Evolutionary conservation across 1,140 invertebrate genomes (phyloP).

Genomic region (Drosophila insularis): DNA sequence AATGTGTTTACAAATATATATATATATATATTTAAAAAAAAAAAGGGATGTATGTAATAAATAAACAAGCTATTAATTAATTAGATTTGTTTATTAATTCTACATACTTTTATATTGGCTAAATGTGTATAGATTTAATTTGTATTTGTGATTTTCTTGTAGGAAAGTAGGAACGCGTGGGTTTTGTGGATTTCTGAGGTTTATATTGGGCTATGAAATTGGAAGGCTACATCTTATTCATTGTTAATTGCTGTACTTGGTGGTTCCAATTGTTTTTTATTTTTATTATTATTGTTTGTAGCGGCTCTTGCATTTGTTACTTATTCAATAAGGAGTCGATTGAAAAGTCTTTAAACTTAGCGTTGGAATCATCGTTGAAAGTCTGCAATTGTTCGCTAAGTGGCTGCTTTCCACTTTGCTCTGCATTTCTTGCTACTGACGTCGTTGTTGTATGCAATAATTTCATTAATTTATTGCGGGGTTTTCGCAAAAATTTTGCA

Average conservation of each 20-base stretch:
- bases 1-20: constrained; percentile 53
- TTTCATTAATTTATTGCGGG: constrained; percentile 74
- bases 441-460: constrained; percentile 40
- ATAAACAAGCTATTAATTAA: constrained; percentile 66
- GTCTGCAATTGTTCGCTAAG: constrained; percentile 33
- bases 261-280: too few relatives aligned
- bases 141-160: constrained; percentile 17
- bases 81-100: constrained; percentile 44
- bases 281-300: constrained; percentile 11
- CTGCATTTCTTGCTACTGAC: constrained; percentile 9
- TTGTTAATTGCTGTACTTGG: constrained; percentile 8
- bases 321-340: constrained; percentile 81
- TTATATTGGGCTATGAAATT: constrained; percentile 64
- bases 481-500: constrained; percentile 77
- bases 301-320: constrained; percentile 13
- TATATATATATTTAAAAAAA: too few relatives aligned
- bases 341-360: constrained; percentile 82
- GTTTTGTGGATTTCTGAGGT: constrained; percentile 39
- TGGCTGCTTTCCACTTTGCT: constrained; percentile 26
- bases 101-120: constrained; percentile 58
- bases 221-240: constrained; percentile 49
- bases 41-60: constrained; percentile 73
- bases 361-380: constrained; percentile 75
- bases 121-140: constrained; percentile 46
- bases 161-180: constrained; percentile 59